phyloP scores from a whole-genome alignment of 2,797 vertebrate species.

The Ispidina lecontei region DNA sequence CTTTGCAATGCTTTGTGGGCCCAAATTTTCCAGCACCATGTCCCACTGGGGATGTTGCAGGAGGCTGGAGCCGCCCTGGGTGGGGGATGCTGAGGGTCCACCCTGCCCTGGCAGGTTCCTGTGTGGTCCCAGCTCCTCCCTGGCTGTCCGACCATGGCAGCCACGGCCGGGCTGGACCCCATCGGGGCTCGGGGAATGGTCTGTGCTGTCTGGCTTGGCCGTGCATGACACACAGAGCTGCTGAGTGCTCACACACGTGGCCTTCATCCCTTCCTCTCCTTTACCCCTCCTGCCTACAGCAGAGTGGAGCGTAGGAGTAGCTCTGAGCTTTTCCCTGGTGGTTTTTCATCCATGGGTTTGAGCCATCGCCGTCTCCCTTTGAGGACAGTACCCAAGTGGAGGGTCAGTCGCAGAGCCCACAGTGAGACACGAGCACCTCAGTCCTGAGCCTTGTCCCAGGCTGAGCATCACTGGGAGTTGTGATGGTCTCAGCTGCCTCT shows the following conservation, averaged over 20 bases:
- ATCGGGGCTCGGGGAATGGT: background rate
- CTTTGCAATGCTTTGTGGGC: rapidly evolving
- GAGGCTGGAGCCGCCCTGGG: background rate
- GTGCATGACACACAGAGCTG: background rate
- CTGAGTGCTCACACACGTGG: rapidly evolving
- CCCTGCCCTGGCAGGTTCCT: background rate
- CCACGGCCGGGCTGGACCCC: background rate
- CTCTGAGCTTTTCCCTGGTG: background rate
- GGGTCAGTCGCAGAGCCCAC: background rate
- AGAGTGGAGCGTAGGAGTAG: background rate
- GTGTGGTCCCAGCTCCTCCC: no score
- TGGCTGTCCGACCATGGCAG: rapidly evolving
- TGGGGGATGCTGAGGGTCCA: background rate
- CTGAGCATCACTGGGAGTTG: background rate
- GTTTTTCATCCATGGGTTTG: background rate
- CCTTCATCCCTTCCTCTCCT: background rate
- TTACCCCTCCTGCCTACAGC: background rate
- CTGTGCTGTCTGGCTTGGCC: background rate
- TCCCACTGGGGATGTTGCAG: background rate
- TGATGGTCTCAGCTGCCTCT: background rate
- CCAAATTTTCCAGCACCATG: background rate
- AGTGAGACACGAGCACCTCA: background rate
- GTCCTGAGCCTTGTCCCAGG: background rate
- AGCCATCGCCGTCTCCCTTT: rapidly evolving
- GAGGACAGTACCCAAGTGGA: background rate